Evolutionary conservation across 2,797 vertebrate species (phyloP), one percentile per base, ranked within the genome.

Genomic region (Nyctibius grandis): DNA sequence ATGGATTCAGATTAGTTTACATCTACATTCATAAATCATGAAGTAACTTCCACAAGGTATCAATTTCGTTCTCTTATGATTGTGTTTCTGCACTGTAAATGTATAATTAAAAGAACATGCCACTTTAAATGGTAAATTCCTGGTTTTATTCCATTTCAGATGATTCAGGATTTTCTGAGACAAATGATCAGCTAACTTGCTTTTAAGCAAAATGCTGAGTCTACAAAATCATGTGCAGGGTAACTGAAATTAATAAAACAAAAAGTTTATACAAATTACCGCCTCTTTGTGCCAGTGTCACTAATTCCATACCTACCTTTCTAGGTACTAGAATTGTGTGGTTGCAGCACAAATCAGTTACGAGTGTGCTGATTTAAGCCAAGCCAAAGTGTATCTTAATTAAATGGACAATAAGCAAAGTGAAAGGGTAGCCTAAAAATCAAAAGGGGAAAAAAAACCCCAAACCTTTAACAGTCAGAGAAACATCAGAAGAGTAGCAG

Each of bases 121-220:
- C 57, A 77, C 31, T 42, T 79, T 4, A 54, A 40, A 38, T 4
- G 5, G 65, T 65, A 76, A 86, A 92, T 59, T 93, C 61, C 48
- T 50, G 42, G 1, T 96, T 22, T 72, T 72, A 77, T 82, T 92
- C 28, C 33, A 7, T 63, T 83, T 81, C 60, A 91, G 75, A 85
- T 64, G 54, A 90, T 89, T 93, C 61, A 69, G 61, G 63, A 80
- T 85, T 45, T 88, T 83, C 36, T 29, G 9, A 93, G 61, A 83
- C 51, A 89, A 89, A 89, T 68, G 23, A 80, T 28, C 50, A 69
- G 28, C 40, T 53, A 86, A 78, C 20, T 38, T 74, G 78, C 87
- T 85, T 91, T 92, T 91, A 88, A 83, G 64, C 42, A 85, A 95
- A 94, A 85, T 12, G 85, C 53, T 85, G 78, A 94, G 48, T 75